Evolutionary conservation across 2,113 vertebrate species (phyloP).

Genomic region (Bagarius yarrelli): DNA sequence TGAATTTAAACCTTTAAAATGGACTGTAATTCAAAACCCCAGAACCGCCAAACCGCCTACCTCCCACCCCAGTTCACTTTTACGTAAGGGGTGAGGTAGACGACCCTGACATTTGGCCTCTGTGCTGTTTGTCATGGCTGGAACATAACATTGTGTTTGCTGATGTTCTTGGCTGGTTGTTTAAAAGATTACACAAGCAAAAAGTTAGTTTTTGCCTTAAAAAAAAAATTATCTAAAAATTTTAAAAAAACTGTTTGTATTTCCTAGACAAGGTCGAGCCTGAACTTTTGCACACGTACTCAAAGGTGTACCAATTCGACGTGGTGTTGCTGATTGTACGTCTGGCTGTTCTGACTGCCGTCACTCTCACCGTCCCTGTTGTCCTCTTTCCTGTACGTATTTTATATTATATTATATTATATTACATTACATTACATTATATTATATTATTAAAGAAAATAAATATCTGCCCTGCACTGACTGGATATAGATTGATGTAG

Average conservation of each 20-base stretch:
- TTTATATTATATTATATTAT: no score
- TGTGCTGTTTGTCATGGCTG: slow-evolving; percentile 39
- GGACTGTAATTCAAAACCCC: not conserved
- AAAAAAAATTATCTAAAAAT: not conserved
- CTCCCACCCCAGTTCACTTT: slow-evolving; percentile 14
- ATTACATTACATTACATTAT: no score
- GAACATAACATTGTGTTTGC: slow-evolving; percentile 20
- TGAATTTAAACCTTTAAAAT: no score
- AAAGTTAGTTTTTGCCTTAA: not conserved
- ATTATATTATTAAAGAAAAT: no score
- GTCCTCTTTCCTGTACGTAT: slow-evolving; percentile 87
- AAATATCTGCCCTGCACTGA: no score
- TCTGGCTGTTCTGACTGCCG: slow-evolving; percentile 89
- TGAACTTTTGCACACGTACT: slow-evolving; percentile 93
- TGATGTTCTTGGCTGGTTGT: slow-evolving; percentile 28
- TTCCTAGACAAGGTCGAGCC: slow-evolving; percentile 78
- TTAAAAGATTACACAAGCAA: slow-evolving; percentile 47
- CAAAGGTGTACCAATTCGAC: slow-evolving; percentile 75
- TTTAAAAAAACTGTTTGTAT: not conserved
- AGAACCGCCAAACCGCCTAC: no score
- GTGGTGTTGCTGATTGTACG: slow-evolving; percentile 88
- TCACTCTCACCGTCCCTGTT: slow-evolving; percentile 93
- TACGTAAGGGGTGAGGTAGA: slow-evolving; percentile 56
- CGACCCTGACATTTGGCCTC: slow-evolving; percentile 31
- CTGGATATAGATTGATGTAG: no score